Evolutionary conservation across 2,797 vertebrate genomes (phyloP).

Genomic region (Alauda arvensis): DNA sequence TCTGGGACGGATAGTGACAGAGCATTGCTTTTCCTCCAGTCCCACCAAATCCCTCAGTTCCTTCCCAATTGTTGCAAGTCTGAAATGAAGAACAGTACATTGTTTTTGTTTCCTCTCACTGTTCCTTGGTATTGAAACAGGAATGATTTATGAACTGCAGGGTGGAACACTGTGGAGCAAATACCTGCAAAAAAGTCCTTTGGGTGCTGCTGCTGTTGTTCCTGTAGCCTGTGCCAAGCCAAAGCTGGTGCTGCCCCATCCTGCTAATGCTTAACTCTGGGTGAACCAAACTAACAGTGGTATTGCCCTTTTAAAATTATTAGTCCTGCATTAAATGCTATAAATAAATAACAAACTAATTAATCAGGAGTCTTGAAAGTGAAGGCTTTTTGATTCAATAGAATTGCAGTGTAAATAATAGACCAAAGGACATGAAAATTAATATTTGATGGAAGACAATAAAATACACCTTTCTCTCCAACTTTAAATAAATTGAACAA

Average conservation of each 20-base stretch:
- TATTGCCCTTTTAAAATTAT: background rate
- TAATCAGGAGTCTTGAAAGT: background rate
- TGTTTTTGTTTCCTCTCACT: conserved; percentile 1
- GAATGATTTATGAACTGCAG: conserved; percentile 1
- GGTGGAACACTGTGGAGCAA: background rate
- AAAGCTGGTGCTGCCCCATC: fast-evolving
- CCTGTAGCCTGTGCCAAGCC: background rate
- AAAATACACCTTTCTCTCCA: background rate
- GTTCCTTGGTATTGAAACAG: background rate
- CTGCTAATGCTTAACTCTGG: background rate
- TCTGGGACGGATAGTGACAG: background rate
- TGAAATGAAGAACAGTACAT: background rate
- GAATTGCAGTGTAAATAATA: background rate
- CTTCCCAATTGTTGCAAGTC: background rate
- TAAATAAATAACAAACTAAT: background rate
- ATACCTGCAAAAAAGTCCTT: background rate
- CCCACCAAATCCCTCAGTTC: background rate
- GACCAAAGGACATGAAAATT: background rate
- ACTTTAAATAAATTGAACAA: background rate
- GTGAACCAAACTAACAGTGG: background rate
- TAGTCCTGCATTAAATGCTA: background rate
- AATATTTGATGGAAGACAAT: background rate
- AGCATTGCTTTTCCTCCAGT: background rate
- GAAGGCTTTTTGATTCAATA: background rate
- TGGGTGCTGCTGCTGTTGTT: background rate